Evolutionary conservation across 2,888 invertebrate species (phyloP), one percentile per base, ranked within the genome.

Genomic region (Punctoribates punctum): DNA sequence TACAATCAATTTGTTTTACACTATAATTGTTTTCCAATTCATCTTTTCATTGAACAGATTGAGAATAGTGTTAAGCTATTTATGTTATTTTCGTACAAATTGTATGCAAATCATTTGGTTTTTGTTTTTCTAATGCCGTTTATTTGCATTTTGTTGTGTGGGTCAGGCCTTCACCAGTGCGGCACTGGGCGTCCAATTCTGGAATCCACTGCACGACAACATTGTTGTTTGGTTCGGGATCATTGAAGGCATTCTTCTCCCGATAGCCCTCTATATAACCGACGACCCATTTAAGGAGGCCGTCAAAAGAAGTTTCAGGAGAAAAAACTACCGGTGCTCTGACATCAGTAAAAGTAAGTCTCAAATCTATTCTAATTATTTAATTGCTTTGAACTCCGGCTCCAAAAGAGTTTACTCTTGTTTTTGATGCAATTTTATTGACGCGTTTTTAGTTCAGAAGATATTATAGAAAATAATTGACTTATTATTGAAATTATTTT

Each of bases 181-280:
- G 73, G 83, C 88, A 25, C 87, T 87, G 2, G 82, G 83, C 77
- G 80, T 87, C 65, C 82, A 83, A 20, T 85, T 85, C n/a, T 86
- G 86, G 83, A 86, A 86, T 78, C 86, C 87, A 0, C 81, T 84
- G 20, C 79, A 80, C 65, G 85, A 87, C 60, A 87, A 86, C 75
- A 83, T 87, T 23, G 86, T 87, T 34, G 83, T 88, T 27, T 88
- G 88, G 87, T 81, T 88, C 73, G 87, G 87, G 0, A 81, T 88
- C 54, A 83, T 87, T 9, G 87, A 88, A 81, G 88, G 88, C 75
- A 83, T 87, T 5, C 82, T 88, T 9, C 84, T 88, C 29, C 88
- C 88, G 0, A 83, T 88, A 17, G 85, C 87, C 42, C 83, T 88
- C 34, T 87, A 87, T 13, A 83, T 88, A 74, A 86, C 87, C 51